Evolutionary conservation across 2,797 vertebrate species (phyloP), one percentile per base, ranked within the genome.

Genomic region (Schizothorax lantsangensis): DNA sequence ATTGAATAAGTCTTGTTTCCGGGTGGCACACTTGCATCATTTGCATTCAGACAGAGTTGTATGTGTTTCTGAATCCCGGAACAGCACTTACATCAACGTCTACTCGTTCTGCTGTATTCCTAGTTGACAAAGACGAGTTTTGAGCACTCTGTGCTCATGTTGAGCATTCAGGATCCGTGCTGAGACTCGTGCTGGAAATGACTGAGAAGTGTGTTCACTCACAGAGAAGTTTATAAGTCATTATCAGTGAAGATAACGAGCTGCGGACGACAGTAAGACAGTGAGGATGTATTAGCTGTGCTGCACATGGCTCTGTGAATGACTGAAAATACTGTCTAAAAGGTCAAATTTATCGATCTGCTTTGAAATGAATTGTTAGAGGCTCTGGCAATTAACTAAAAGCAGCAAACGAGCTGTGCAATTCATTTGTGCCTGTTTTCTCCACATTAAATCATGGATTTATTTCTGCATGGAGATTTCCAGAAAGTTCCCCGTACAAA

Each of bases 311-410:
- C 40, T 64, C 71, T 38, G 19, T 36, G 30, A 84, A 66, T 49
- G 72, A 84, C 59, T 77, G 59, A 78, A 68, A 84, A 77, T 14
- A 54, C 33, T 52, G 59, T 84, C 73, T 78, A 5, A 78, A 77
- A 30, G 45, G 73, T 68, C 23, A 68, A 68, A 84, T 78, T 14
- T 78, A 84, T 84, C 6, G 59, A 78, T 68, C 73, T 23, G 43
- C 69, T 72, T 79, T 52, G 15, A 73, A 84, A 79, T 40, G 36
- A 84, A 84, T 84, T 79, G 75, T 79, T 30, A 23, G 57, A 79
- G 30, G 59, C 68, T 79, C 69, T n/a, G 26, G 73, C 30, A 87
- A 79, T 84, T 84, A 79, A 83, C 75, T 87, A 73, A 84, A 84
- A 87, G 64, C 86, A 40, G 75, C 74, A 79, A 40, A 79, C 40